These are phyloP conservation scores for Rhineura floridana DNA, from an alignment of 2,113 vertebrate species.

Conservation along the genomic window DNA sequence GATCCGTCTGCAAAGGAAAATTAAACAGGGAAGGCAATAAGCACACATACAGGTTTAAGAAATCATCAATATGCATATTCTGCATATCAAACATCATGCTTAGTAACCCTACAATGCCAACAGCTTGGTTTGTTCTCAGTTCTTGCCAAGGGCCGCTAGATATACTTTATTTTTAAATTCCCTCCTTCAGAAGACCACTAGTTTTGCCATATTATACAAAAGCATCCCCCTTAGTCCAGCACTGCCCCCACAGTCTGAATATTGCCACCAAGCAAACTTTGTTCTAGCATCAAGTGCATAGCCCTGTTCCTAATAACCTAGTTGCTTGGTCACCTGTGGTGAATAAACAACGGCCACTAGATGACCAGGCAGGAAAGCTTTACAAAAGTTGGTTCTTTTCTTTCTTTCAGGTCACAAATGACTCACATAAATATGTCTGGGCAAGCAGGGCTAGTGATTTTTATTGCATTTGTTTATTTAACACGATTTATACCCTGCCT, in stretches of 20 bases:
- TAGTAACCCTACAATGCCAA: not conserved
- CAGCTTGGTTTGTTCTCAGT: not conserved
- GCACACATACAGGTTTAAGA: not conserved
- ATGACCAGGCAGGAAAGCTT: not conserved
- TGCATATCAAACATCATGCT: constrained; percentile 2
- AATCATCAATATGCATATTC: not conserved
- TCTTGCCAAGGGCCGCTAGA: not conserved
- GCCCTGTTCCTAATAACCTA: not conserved
- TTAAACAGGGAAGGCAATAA: constrained; percentile 37
- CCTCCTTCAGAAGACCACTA: not conserved
- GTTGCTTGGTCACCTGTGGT: not conserved
- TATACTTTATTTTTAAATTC: not conserved
- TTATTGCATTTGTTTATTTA: too few relatives aligned
- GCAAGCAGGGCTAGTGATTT: not conserved
- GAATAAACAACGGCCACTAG: not conserved
- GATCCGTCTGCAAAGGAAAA: constrained; percentile 79
- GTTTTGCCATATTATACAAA: not conserved
- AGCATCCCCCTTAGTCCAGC: not conserved
- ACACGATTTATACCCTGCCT: too few relatives aligned
- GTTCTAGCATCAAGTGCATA: not conserved
- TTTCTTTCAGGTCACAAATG: not conserved
- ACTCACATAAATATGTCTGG: not conserved
- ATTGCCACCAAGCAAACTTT: not conserved
- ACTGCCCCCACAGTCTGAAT: not conserved
- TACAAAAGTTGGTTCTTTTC: not conserved